phyloP scores from a whole-genome alignment of 1,140 invertebrate species.

The Anastrepha obliqua region DNA sequence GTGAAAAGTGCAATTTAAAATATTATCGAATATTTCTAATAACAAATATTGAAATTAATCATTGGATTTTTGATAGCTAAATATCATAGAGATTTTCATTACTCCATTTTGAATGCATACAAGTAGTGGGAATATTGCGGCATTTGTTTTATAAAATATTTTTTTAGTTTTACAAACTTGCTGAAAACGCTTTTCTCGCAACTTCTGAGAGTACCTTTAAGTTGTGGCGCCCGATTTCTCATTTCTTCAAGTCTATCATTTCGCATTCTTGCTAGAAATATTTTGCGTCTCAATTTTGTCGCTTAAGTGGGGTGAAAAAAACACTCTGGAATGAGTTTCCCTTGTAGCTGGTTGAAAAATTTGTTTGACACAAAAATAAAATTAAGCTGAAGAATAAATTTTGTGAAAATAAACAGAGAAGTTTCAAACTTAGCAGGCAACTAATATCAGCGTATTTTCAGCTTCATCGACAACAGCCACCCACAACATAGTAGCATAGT shows the following conservation, averaged over 20 bases:
- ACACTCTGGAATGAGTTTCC: not conserved
- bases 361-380: conserved; percentile 30
- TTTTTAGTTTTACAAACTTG: too few relatives aligned
- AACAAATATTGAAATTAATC: too few relatives aligned
- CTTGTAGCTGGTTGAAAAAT: not conserved
- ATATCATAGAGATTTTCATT: too few relatives aligned
- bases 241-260: not conserved
- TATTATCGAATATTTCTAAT: too few relatives aligned
- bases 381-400: conserved; percentile 45
- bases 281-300: not conserved
- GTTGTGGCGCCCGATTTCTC: not conserved
- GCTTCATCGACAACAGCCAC: conserved; percentile 3
- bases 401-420: conserved; percentile 18
- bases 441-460: conserved; percentile 47
- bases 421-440: conserved; percentile 33
- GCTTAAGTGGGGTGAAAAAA: not conserved
- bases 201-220: too few relatives aligned
- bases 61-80: too few relatives aligned
- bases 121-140: too few relatives aligned
- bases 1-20: too few relatives aligned
- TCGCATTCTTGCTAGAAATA: not conserved
- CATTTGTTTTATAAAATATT: too few relatives aligned
- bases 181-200: too few relatives aligned
- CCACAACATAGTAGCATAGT: not conserved
- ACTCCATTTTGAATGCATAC: too few relatives aligned